Evolutionary conservation across 2,797 vertebrate genomes (phyloP), one percentile per base, ranked within the genome.

Genomic region (Protosalanx chinensis): DNA sequence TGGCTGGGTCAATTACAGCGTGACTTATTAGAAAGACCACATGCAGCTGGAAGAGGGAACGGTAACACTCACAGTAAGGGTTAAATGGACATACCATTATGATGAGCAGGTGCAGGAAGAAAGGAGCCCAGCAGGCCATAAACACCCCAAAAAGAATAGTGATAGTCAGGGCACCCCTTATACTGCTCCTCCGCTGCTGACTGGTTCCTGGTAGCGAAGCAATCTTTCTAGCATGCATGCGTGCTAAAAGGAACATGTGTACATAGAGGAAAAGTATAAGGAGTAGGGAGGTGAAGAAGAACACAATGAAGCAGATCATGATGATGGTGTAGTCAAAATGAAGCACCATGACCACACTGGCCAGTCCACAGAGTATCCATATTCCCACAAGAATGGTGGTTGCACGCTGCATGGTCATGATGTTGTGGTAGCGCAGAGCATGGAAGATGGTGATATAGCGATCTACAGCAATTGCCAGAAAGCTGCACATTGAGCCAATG

Each of bases 391-490:
- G 63, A 71, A 93, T 84, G 32, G 84, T 51, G 6, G 82, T 71
- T 0, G 94, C 91, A 2, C 95, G 93, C 60, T 76, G 89, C 81
- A 92, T 86, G 0, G 97, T 99, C 93, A 99, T 93, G 68, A 99
- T 95, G 27, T 91, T 94, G 85, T 97, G 95, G 85, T 99, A 99
- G 10, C 90, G 86, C 65, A 98, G 82, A 0, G 97, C 95, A 0
- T 98, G 94, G 89, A 99, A 98, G 76, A 99, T 97, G 13, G 96
- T 98, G 84, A 98, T 93, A 82, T 98, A 99, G 51, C 97, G 93
- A 67, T 99, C 97, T 29, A 92, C 91, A 0, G 97, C 96, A 2
- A 99, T 98, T 33, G 94, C 94, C 18, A 94, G 84, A 82, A 98
- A 91, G 81, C 96, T 99, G 86, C 93, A 96, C 80, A 98, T 94